Evolutionary conservation across 2,888 invertebrate genomes (phyloP), one percentile per base, ranked within the genome.

Genomic region (Tachina grossa): DNA sequence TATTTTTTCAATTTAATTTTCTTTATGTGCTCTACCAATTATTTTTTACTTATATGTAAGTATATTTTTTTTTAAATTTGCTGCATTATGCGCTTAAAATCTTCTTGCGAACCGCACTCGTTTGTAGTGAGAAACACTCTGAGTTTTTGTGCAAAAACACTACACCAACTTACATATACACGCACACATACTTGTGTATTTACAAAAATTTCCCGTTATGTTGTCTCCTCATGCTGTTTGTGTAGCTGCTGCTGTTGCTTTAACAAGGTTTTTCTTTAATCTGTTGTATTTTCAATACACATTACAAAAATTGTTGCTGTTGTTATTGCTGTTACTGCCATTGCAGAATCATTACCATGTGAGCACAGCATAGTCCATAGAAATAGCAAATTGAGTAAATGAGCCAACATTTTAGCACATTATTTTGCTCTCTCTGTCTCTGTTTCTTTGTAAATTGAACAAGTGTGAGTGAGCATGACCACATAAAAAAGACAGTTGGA

Each of bases 71-170:
- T 79, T 10, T 69, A 61, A 45, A 57, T 71, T 78, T 66, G 59
- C 65, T 86, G 80, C 84, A 81, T 82, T 66, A 84, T 86, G 81
- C 84, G 84, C 78, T 82, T 76, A 61, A 75, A 71, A 76, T 66
- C 81, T 78, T 71, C 80, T 77, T 55, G 80, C 83, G 87, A 87
- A 88, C 88, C 80, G 85, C 88, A 87, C 88, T 87, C 85, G 88
- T 83, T 87, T 88, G 86, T 86, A 86, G 87, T 86, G 87, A 86
- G 87, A 87, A 87, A 88, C 86, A 88, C 85, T 88, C 88, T 88
- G 87, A 83, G 49, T 55, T 59, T 74, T 49, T 72, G 68, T 69
- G 63, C 79, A 80, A 69, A 65, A 83, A 63, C 16, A n/a, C 49
- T 43, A 63, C 14, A 63, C 47, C 43, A 65, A 71, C 49, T 6